Conservation (phyloP, 2,113 vertebrate species). For the Brienomyrus longianalis region DNA sequence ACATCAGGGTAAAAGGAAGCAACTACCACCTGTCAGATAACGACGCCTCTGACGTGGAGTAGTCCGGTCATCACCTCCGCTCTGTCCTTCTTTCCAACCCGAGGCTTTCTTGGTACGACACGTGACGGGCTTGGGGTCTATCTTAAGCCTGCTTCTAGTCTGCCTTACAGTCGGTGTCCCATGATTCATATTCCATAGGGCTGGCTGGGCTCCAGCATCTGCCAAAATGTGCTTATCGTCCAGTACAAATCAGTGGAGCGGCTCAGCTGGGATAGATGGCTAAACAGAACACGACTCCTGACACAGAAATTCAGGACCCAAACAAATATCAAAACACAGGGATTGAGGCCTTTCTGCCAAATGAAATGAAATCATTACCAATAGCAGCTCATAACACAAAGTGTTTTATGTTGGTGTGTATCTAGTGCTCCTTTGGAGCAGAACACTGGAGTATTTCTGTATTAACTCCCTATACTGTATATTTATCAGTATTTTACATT, state of each 20-base stretch:
- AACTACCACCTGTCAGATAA: constrained; percentile 99
- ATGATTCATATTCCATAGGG: constrained; percentile 28
- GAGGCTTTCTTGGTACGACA: constrained; percentile 54
- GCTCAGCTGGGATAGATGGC: not conserved
- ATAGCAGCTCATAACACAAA: not conserved
- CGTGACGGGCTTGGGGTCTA: constrained; percentile 50
- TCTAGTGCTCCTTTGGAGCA: not conserved
- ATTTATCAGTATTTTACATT: not conserved
- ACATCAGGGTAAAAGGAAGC: constrained; percentile 96
- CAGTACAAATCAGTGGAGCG: not conserved
- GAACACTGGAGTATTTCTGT: not conserved
- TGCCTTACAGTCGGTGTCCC: constrained; percentile 50
- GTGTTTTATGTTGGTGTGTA: not conserved
- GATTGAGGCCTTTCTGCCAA: not conserved
- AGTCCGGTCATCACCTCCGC: constrained; percentile 45
- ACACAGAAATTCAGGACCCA: not conserved
- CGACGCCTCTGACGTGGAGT: constrained; percentile 93
- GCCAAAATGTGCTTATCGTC: not conserved
- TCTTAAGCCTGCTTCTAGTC: constrained; percentile 61
- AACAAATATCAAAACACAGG: not conserved
- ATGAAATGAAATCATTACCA: not conserved
- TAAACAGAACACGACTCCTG: not conserved
- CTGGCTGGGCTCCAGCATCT: not conserved
- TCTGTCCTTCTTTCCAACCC: constrained; percentile 53
- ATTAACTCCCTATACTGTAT: not conserved